Percentiles rank a stretch among this genome's conserved stretches.
Evolutionary conservation across 2,888 invertebrate species (phyloP).

Genomic region (Scrobipalpa atriplicella): DNA sequence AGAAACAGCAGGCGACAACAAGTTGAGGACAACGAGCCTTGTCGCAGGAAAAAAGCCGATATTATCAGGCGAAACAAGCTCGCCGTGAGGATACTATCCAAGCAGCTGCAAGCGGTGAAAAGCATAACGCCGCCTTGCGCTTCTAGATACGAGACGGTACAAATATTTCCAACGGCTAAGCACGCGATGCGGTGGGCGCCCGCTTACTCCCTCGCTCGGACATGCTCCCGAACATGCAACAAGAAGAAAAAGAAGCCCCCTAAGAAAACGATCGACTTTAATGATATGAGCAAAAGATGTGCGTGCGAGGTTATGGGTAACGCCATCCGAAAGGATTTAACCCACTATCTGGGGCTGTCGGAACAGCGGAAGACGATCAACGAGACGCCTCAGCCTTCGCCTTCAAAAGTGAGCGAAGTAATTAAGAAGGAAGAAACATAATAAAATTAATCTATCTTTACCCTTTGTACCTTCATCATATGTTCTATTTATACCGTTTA

Average conservation of each 20-base stretch:
- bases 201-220: not conserved
- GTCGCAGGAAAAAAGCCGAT: not conserved
- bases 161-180: not conserved
- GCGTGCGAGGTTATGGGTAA: conserved; percentile 53
- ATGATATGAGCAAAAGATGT: conserved; percentile 41
- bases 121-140: not conserved
- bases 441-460: not conserved
- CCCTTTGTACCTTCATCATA: not conserved
- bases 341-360: conserved; percentile 45
- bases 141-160: not conserved
- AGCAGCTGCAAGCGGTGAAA: not conserved
- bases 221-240: not conserved
- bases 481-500: not conserved
- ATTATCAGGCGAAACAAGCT: conserved; percentile 8
- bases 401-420: not conserved
- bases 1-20: not conserved
- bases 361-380: conserved; percentile 32
- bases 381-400: not conserved
- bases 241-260: not conserved
- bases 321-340: conserved; percentile 49
- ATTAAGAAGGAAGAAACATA: not conserved
- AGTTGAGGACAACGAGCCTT: not conserved
- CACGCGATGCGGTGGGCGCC: not conserved
- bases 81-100: conserved; percentile 7
- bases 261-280: conserved; percentile 37